These are phyloP conservation scores for Megaceryle alcyon DNA, from an alignment of 2,797 vertebrate genomes.

Conservation along the genomic window DNA sequence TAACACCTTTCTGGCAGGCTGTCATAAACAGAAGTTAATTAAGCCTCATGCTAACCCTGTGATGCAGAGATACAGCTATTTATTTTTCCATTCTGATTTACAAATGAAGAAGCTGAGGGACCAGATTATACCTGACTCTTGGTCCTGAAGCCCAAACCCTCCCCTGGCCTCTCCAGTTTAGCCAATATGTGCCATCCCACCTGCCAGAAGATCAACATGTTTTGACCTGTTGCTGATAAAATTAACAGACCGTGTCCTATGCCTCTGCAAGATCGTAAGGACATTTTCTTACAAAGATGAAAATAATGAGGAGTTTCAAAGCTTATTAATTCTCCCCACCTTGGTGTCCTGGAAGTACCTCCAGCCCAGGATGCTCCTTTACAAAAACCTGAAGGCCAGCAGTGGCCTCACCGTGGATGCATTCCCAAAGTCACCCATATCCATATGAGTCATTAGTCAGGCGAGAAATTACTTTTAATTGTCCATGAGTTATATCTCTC, in stretches of 20 bases:
- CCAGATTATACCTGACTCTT: not conserved
- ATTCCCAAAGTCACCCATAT: not conserved
- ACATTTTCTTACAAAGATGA: not conserved
- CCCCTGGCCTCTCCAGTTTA: not conserved
- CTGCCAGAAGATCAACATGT: not conserved
- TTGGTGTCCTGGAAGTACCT: not conserved
- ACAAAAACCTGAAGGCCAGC: not conserved
- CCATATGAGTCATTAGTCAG: not conserved
- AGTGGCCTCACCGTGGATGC: not conserved
- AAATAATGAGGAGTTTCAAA: not conserved
- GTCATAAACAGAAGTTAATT: slow-evolving; percentile 16
- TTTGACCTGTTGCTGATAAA: not conserved
- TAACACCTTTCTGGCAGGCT: not conserved
- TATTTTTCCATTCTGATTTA: not conserved
- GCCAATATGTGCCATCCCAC: not conserved
- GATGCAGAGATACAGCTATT: not conserved
- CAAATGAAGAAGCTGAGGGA: not conserved
- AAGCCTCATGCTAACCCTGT: not conserved
- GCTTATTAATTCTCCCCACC: not conserved
- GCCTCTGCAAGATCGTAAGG: not conserved
- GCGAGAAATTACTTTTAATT: not conserved
- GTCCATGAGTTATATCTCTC: not conserved
- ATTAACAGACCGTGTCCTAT: not conserved
- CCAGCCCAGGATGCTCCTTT: accelerated
- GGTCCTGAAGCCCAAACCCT: not conserved